phyloP scores from a whole-genome alignment of 2,797 vertebrate genomes.

The Pelobates cultripes region DNA sequence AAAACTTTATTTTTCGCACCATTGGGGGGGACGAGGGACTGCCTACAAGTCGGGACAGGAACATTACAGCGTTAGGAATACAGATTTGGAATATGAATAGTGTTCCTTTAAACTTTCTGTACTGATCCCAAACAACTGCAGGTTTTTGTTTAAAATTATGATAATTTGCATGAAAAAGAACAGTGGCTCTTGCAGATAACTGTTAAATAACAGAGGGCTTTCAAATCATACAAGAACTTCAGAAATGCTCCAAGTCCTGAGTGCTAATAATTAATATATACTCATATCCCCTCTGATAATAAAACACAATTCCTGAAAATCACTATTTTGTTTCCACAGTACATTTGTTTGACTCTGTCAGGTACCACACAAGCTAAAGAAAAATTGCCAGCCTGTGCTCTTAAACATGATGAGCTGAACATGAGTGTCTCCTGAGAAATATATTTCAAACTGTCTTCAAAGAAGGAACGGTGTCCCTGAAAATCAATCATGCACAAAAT shows the following conservation, averaged over 20 bases:
- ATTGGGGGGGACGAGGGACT: too few species aligned
- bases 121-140: too few species aligned
- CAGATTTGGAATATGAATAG: too few species aligned
- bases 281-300: not conserved
- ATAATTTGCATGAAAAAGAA: too few species aligned
- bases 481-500: not conserved
- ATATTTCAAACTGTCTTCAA: not conserved
- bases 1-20: too few species aligned
- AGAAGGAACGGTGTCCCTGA: not conserved
- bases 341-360: not conserved
- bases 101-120: too few species aligned
- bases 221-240: not conserved
- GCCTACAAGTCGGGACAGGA: too few species aligned
- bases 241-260: not conserved
- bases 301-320: not conserved
- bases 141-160: too few species aligned
- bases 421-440: not conserved
- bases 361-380: not conserved
- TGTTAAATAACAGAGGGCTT: too few species aligned
- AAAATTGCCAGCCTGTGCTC: not conserved
- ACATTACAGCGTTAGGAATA: too few species aligned
- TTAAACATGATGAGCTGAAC: not conserved
- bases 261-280: not conserved
- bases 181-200: too few species aligned
- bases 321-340: not conserved